Evolutionary conservation across 2,888 invertebrate species (phyloP).

Genomic region (Cheilosia scutellata): DNA sequence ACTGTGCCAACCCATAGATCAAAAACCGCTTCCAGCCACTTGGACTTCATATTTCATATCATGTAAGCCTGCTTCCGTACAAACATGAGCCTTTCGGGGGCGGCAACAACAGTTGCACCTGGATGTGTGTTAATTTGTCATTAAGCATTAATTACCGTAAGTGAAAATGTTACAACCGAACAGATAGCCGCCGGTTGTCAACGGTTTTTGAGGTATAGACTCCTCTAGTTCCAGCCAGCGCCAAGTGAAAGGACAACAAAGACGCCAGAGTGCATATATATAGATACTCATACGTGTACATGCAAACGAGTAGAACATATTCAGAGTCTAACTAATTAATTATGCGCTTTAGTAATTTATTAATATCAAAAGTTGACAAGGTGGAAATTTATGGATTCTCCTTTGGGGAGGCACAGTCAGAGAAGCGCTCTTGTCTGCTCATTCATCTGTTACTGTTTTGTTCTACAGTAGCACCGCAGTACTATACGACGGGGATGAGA

Average conservation of each 20-base stretch:
- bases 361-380: conserved; percentile 84
- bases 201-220: conserved; percentile 72
- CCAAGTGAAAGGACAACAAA: conserved; percentile 74
- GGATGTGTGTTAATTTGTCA: conserved; percentile 77
- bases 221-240: conserved; percentile 48
- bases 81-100: conserved; percentile 44
- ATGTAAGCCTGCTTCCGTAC: conserved; percentile 53
- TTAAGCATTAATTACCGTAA: conserved; percentile 77
- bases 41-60: conserved; percentile 72
- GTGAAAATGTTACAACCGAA: conserved; percentile 76
- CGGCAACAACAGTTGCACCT: conserved; percentile 72
- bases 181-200: conserved; percentile 76
- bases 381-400: conserved; percentile 83
- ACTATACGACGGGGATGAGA: conserved; percentile 33
- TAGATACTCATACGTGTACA: conserved; percentile 1
- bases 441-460: conserved; percentile 78
- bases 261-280: conserved; percentile 44
- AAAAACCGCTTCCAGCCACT: conserved; percentile 73
- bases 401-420: conserved; percentile 43
- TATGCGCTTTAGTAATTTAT: conserved; percentile 84
- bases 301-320: conserved; percentile 42
- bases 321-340: conserved; percentile 81
- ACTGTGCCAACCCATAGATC: conserved; percentile 74
- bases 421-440: conserved; percentile 64
- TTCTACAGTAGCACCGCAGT: conserved; percentile 59